These are phyloP conservation scores for Acanthosepion esculentum DNA, from an alignment of 2,888 invertebrate genomes.

Conservation along the genomic window DNA sequence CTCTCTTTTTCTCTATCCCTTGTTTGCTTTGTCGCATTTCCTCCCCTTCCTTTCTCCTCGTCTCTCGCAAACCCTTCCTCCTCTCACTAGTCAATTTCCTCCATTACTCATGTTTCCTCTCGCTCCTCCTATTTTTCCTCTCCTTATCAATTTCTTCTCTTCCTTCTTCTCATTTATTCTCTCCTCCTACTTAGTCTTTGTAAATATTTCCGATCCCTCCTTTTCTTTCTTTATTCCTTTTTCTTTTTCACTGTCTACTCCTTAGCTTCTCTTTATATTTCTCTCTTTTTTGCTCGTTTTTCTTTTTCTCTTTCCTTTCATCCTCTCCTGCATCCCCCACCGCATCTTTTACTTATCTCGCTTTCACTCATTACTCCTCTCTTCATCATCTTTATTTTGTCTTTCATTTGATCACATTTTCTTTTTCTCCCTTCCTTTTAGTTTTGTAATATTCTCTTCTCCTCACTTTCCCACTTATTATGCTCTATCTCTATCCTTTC, in stretches of 20 bases:
- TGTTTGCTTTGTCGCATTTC: background rate
- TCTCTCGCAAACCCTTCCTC: background rate
- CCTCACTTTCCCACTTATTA: background rate
- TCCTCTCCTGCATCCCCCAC: background rate
- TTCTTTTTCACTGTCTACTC: background rate
- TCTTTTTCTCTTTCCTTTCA: background rate
- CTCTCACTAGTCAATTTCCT: conserved; percentile 10
- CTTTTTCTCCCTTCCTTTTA: background rate
- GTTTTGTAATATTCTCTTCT: background rate
- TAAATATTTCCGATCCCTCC: conserved; percentile 44
- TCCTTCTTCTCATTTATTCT: conserved; percentile 25
- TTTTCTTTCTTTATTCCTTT: background rate
- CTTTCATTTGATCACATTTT: conserved; percentile 16
- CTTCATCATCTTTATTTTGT: background rate
- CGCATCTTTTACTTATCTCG: background rate
- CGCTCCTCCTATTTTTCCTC: conserved; percentile 33
- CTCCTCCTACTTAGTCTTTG: background rate
- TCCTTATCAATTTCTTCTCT: background rate
- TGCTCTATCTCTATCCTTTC: background rate
- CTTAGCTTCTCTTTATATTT: background rate
- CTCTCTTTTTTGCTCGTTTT: background rate
- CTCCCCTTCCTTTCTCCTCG: background rate
- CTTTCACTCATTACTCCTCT: background rate
- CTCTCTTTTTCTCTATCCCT: background rate
- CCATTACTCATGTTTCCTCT: conserved; percentile 45